phyloP scores from a whole-genome alignment of 2,797 vertebrate genomes.

The Acanthurus tractus region DNA sequence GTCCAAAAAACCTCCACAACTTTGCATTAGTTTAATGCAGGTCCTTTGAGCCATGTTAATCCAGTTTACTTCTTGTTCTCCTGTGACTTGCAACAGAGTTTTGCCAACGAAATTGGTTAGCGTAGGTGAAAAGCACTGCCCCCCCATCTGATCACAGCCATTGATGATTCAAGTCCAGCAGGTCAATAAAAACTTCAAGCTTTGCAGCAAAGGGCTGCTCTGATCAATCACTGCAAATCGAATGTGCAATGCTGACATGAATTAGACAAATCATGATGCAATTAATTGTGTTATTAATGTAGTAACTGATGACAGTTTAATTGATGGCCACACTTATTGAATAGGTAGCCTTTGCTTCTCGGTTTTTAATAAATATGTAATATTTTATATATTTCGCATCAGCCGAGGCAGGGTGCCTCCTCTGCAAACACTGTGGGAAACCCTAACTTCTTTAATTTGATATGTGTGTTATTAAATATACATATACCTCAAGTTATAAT shows the following conservation, averaged over 20 bases:
- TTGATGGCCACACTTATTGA: not conserved
- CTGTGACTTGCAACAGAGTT: constrained; percentile 28
- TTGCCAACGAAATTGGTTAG: no score
- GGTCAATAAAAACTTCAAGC: constrained; percentile 25
- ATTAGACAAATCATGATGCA: not conserved
- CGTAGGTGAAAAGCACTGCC: not conserved
- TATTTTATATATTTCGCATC: constrained; percentile 27
- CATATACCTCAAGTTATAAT: constrained; percentile 24
- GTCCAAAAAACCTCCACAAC: constrained; percentile 1
- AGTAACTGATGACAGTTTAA: constrained; percentile 20
- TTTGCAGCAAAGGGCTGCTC: constrained; percentile 14
- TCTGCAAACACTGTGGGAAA: constrained; percentile 14
- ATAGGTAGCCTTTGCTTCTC: constrained; percentile 10
- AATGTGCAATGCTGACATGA: constrained; percentile 3
- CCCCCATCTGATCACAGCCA: constrained; percentile 17
- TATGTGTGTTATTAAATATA: constrained; percentile 17
- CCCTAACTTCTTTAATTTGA: constrained; percentile 8
- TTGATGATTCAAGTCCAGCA: constrained; percentile 28
- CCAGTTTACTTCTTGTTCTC: not conserved
- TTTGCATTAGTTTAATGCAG: not conserved
- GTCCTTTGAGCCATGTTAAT: not conserved
- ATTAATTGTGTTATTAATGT: constrained; percentile 11
- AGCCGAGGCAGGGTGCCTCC: not conserved
- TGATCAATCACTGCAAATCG: constrained; percentile 20
- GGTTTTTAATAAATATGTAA: constrained; percentile 21